These are phyloP conservation scores for Cuculus canorus DNA, from an alignment of 2,797 vertebrate species.

Conservation along the genomic window DNA sequence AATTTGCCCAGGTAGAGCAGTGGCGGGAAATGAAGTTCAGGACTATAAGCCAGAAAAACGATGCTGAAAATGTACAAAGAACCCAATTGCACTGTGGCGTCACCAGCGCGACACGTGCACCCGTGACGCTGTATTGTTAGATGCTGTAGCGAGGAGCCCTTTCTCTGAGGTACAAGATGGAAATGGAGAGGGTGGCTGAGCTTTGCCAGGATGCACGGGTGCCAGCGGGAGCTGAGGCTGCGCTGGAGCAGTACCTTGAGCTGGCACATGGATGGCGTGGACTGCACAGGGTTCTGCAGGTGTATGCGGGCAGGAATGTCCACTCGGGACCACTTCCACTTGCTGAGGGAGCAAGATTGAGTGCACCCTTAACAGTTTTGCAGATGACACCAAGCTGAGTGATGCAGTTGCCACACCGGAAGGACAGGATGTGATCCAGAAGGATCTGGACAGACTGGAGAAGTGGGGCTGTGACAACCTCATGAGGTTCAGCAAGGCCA, in stretches of 20 bases:
- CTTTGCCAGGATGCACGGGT: no score
- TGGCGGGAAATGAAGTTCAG: not conserved
- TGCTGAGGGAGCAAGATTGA: no score
- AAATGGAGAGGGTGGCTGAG: not conserved
- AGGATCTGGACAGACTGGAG: no score
- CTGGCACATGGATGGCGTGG: not conserved
- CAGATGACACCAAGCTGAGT: no score
- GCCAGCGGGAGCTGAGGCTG: not conserved
- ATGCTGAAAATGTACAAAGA: not conserved
- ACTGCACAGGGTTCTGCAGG: not conserved
- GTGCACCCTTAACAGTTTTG: no score
- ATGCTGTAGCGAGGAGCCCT: no score
- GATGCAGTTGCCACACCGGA: no score
- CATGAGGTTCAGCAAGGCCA: no score
- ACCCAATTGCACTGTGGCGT: fast-evolving
- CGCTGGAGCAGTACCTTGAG: fast-evolving
- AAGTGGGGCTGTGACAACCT: no score
- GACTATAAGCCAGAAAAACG: not conserved
- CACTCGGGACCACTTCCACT: no score
- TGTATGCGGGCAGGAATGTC: fast-evolving
- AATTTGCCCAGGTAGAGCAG: slow-evolving; percentile 2
- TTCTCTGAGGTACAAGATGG: fast-evolving
- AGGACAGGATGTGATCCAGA: no score
- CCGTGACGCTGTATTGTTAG: fast-evolving
- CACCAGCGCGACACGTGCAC: fast-evolving